Evolutionary conservation across 2,797 vertebrate species (phyloP).

Genomic region (Tenualosa ilisha): DNA sequence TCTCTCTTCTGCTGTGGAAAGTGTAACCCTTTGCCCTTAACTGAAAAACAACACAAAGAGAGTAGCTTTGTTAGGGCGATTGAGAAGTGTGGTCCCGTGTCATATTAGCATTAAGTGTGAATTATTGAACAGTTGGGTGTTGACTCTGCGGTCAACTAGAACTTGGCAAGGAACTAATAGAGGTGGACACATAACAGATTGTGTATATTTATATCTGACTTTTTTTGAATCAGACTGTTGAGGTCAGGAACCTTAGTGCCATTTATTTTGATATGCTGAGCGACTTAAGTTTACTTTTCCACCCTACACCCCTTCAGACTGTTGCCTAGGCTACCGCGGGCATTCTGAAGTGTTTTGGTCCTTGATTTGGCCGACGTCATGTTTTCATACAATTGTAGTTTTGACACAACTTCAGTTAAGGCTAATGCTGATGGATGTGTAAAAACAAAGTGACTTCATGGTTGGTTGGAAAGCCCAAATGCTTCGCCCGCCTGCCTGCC

Average conservation of each 20-base stretch:
- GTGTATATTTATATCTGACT: background rate
- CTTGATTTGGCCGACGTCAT: background rate
- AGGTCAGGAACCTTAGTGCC: background rate
- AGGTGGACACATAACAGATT: background rate
- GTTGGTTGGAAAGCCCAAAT: background rate
- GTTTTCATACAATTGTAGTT: background rate
- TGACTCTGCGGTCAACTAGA: background rate
- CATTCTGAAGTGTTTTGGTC: background rate
- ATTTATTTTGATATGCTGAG: background rate
- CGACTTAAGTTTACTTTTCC: background rate
- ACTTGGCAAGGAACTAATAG: background rate
- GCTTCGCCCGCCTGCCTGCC: background rate
- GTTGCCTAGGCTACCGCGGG: background rate
- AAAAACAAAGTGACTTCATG: conserved; percentile 7
- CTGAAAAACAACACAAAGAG: background rate
- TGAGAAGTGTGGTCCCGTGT: conserved; percentile 1
- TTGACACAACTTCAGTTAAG: background rate
- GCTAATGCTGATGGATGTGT: conserved; percentile 12
- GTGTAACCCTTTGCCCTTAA: background rate
- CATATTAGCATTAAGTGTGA: background rate
- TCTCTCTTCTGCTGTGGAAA: background rate
- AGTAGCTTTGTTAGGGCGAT: background rate
- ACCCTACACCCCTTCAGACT: background rate
- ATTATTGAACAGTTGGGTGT: background rate
- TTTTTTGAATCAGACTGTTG: background rate